Evolutionary conservation across 1,140 invertebrate genomes (phyloP), one percentile per base, ranked within the genome.

Genomic region (Atta cephalotes): DNA sequence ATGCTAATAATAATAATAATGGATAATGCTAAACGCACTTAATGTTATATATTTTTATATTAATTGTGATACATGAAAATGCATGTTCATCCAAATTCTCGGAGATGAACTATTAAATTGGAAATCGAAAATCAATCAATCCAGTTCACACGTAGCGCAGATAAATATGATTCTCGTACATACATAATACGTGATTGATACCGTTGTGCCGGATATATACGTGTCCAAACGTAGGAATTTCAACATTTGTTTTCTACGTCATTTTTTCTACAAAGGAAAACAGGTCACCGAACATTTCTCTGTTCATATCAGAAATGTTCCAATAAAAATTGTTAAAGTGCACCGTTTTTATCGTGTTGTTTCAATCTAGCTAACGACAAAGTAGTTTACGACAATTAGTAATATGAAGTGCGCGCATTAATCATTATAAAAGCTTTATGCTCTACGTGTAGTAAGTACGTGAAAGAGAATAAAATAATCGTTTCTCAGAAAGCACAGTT

Each of bases 391-490:
- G 14, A 60, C n/a, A n/a, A 39, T 77, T 39, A 60, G 21, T 5
- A 60, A 76, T 60, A 18, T 60, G 31, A 25, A 77, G 16, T 4
- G 14, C 31, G 9, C 14, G n/a, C n/a, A 77, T 77, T 18, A 21
- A n/a, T 58, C n/a, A 21, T 0, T 21, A 21, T 2, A 25, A 39
- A 51, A 56, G 12, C 5, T 60, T 58, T 74, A 39, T 56, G 31
- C 5, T 28, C 12, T 62, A 1, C 39, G 9, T 28, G 9, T 35
- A 39, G 35, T 25, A 35, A 39, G 35, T 25, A 35, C 35, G 9
- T 28, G 7, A 49, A 79, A 66, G 39, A 51, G 35, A 88, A 77
- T 65, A 87, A 87, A 87, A n/a, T 60, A 21, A 87, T 74, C 71
- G 21, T 10, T 79, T 72, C 72, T 88, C 72, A 35, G 58, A 21